Base-by-base conservation (phyloP, 2,797 vertebrate species). In the Onychomys arenicola region DNA sequence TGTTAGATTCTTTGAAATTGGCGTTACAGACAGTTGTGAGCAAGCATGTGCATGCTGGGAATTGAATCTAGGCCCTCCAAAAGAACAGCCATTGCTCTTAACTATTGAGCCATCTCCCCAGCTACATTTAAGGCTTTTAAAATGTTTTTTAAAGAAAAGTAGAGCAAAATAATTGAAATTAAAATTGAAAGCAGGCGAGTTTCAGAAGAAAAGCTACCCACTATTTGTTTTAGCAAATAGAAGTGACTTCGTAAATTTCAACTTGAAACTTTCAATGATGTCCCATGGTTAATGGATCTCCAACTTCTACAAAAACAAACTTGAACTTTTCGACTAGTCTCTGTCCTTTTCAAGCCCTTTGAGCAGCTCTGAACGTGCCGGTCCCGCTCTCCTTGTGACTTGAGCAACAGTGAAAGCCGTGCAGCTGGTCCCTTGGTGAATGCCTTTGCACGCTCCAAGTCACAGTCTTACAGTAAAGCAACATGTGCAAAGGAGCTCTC, bases 121-220 rank as follows among this genome's bases (percentile, higher is more conserved):
- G 12, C 32, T n/a, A 69, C 7, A 69, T 3, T 52, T 52, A n/a
- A n/a, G 32, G 12, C 63, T 9, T 67, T 83, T 2, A 4, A 65
- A 19, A 89, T n/a, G 67, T 29, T 27, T 32, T 82, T 89, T 93
- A 80, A 9, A 89, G 27, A 65, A 96, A 96, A 69, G 2, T 57
- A 46, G 27, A 16, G 23, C 17, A 84, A 93, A 94, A 84, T 94
- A 93, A 92, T 32, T 80, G 40, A 93, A 71, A 89, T 55, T 11
- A 88, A 92, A 92, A 92, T 55, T 75, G 90, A 97, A 96, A 25
- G 4, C 94, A 91, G 3, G 14, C 29, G 21, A 81, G 90, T 94
- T 21, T 65, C 86, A 77, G 13, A 40, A 3, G 3, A 88, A 90
- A 96, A 65, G 2, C 94, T 37, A 69, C 21, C n/a, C 40, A 69